A percentile compares a stretch with the other conserved stretches of the same genome.
phyloP scores from a whole-genome alignment of 2,113 vertebrate genomes.

The Aegotheles bennettii region DNA sequence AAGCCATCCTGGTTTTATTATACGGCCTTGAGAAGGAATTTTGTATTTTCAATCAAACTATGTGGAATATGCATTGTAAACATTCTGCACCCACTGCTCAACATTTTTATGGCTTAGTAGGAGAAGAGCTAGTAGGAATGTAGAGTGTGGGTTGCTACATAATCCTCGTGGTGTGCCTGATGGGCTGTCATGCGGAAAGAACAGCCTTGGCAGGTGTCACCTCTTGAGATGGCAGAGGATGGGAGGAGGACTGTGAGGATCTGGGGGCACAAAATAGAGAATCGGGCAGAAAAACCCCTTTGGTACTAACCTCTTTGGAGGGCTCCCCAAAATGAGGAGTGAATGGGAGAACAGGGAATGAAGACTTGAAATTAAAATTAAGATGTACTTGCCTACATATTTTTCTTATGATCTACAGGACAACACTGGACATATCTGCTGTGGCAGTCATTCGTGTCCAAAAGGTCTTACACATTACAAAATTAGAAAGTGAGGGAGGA shows the following conservation, averaged over 20 bases:
- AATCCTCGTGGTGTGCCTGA: background rate
- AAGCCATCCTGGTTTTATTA: conserved; percentile 70
- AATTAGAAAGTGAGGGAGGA: background rate
- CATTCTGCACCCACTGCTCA: conserved; percentile 33
- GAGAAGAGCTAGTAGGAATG: background rate
- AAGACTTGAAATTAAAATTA: background rate
- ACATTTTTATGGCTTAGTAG: conserved; percentile 15
- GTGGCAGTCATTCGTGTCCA: background rate
- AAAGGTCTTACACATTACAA: background rate
- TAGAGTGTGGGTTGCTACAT: background rate
- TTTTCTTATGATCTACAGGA: background rate
- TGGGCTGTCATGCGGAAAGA: background rate
- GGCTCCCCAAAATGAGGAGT: background rate
- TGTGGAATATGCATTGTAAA: conserved; percentile 55
- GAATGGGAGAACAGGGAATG: background rate
- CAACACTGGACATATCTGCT: background rate
- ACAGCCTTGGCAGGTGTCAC: background rate
- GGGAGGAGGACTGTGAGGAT: background rate
- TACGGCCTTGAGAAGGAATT: conserved; percentile 69
- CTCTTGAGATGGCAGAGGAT: background rate
- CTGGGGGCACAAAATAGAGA: background rate
- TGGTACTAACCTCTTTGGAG: background rate
- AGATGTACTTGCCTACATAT: background rate
- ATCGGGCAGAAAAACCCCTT: background rate
- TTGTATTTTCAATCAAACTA: conserved; percentile 64